A percentile compares a stretch with the other conserved stretches of the same genome.
phyloP scores from a whole-genome alignment of 2,797 vertebrate genomes.

The Aeoliscus strigatus region DNA sequence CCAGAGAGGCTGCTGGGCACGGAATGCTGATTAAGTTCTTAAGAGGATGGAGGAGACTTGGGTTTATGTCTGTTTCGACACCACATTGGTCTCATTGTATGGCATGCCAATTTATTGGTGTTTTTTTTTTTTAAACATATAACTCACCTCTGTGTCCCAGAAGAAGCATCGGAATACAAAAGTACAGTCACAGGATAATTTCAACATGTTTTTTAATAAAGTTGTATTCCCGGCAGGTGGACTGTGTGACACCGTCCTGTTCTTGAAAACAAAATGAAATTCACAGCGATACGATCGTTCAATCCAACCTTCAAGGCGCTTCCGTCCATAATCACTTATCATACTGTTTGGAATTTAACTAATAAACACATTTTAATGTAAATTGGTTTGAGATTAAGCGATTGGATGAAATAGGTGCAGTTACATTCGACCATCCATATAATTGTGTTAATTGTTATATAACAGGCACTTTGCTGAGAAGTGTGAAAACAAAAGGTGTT shows the following conservation, averaged over 20 bases:
- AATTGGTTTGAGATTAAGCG: slow-evolving; percentile 22
- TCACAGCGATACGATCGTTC: too few species aligned
- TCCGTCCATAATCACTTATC: too few species aligned
- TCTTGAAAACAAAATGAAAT: too few species aligned
- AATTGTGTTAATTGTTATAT: slow-evolving; percentile 14
- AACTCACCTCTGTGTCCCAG: slow-evolving; percentile 2
- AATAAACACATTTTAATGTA: slow-evolving; percentile 22
- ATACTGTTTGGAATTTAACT: too few species aligned
- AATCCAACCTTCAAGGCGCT: too few species aligned
- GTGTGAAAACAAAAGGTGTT: too few species aligned
- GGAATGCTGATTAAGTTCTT: slow-evolving; percentile 40
- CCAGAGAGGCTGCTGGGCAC: slow-evolving; percentile 21
- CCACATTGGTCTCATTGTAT: slow-evolving; percentile 23
- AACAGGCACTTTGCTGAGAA: too few species aligned
- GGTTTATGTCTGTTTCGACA: slow-evolving; percentile 26
- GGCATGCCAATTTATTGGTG: slow-evolving; percentile 24
- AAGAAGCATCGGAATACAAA: too few species aligned
- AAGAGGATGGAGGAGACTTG: slow-evolving; percentile 28
- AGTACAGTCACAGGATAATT: too few species aligned
- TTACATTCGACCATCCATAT: slow-evolving; percentile 17
- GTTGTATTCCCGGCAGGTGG: too few species aligned
- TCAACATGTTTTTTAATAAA: too few species aligned
- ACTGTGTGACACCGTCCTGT: too few species aligned
- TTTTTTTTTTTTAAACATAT: slow-evolving; percentile 25
- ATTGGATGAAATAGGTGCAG: slow-evolving; percentile 26